phyloP scores from a whole-genome alignment of 2,113 vertebrate species.

The Phoenicopterus ruber region DNA sequence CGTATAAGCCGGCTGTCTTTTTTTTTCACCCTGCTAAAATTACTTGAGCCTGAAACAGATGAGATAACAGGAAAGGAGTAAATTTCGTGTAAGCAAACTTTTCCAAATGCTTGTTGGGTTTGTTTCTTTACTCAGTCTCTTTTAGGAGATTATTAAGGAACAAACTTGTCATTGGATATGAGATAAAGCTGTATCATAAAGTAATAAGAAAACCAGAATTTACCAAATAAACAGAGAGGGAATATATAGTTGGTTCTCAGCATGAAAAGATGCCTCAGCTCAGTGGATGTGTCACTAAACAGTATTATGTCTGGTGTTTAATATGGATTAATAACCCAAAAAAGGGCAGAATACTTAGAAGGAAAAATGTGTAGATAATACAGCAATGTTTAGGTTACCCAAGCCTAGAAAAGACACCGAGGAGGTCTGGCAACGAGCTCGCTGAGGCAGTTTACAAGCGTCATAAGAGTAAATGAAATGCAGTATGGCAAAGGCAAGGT shows the following conservation, averaged over 20 bases:
- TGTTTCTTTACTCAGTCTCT: conserved; percentile 7
- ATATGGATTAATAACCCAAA: conserved; percentile 51
- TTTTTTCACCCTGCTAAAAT: conserved; percentile 11
- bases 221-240: conserved; percentile 38
- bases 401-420: background rate
- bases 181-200: conserved; percentile 58
- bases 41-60: conserved; percentile 3
- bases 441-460: conserved; percentile 8
- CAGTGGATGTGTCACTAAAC: conserved; percentile 38
- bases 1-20: background rate
- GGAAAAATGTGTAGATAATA: conserved; percentile 24
- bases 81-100: conserved; percentile 40
- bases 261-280: conserved; percentile 44
- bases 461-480: conserved; percentile 45
- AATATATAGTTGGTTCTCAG: conserved; percentile 46
- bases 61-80: conserved; percentile 24
- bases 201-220: conserved; percentile 40
- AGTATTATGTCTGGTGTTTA: conserved; percentile 35
- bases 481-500: conserved; percentile 43
- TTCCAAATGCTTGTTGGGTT: conserved; percentile 18
- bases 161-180: conserved; percentile 29
- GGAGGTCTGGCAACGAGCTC: background rate
- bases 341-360: conserved; percentile 3
- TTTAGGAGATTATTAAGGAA: conserved; percentile 60
- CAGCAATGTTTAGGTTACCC: background rate